Base-by-base conservation (phyloP, 1,140 invertebrate species). In the Trichogramma pretiosum region DNA sequence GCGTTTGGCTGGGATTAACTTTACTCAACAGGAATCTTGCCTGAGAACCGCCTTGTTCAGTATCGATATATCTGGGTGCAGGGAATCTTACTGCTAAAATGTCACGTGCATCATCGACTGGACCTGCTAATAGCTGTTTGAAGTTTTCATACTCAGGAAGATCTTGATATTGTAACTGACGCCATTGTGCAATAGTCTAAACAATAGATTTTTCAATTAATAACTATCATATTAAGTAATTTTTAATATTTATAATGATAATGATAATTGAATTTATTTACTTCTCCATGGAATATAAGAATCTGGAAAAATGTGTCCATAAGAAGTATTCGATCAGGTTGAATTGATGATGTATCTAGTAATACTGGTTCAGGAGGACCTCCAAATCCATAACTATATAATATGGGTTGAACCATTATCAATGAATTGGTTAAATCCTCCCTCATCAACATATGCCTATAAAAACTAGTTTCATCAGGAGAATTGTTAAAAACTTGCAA, bases 291-390 rank as follows among this genome's bases (percentile, higher is more conserved):
- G 72, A 97, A 99, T 60, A 99, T 99, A 17, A 99, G 81, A 61
- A 99, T 95, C 67, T 99, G 95, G 82, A 99, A 99, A 74, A 99
- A 99, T 5, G 96, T 99, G 66, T 99, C 97, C 93, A 99, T 97
- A 13, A 99, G 78, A 4, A 99, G 76, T 62, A 99, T 99, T 53
- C 91, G 79, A 65, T 99, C 96, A 0, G 93, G 83, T 65, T 96
- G 90, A 63, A 99, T 98, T 51, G 92, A 97, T 13, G 89, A 93
- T 1, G 95, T 96, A 65, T 99, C 97, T 19, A 99, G 73, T 24
- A 98, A 74, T 13, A 99, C 96, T 19, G 96, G 93, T 74, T 98
- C 95, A 1, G 95, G 94, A 1, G 94, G 92, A 4, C 96, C 96
- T 62, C 87, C 90, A 68, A 99, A 99, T 55, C 91, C 94, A 68